These are phyloP conservation scores for Coronaproctus castanopsis DNA, from an alignment of 2,888 invertebrate genomes.

Conservation along the genomic window DNA sequence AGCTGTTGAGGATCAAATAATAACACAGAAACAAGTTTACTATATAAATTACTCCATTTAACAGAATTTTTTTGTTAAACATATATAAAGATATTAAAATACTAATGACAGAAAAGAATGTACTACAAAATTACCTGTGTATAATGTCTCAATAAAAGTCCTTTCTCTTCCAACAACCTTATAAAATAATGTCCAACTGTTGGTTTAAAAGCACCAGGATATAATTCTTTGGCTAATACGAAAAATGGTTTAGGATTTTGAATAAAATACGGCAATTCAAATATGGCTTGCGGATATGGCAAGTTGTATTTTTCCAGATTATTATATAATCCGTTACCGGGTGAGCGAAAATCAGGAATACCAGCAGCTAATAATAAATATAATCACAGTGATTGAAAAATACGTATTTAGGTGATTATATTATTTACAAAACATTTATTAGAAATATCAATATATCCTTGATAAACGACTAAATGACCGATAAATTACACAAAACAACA, in stretches of 20 bases:
- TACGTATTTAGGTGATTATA: too few relatives aligned
- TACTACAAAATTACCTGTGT: constrained; percentile 19
- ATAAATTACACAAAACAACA: too few relatives aligned
- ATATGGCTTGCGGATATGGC: constrained; percentile 78
- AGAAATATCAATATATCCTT: too few relatives aligned
- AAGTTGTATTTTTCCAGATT: constrained; percentile 79
- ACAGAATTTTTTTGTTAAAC: too few relatives aligned
- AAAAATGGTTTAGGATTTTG: constrained; percentile 85
- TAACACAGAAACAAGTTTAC: too few relatives aligned
- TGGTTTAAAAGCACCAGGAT: constrained; percentile 70
- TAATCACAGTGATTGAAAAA: too few relatives aligned
- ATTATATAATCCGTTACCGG: constrained; percentile 75
- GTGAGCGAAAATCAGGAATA: constrained; percentile 89
- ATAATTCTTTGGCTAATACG: constrained; percentile 67
- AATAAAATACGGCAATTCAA: constrained; percentile 70
- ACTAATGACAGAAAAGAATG: too few relatives aligned
- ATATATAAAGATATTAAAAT: too few relatives aligned
- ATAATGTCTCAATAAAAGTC: constrained; percentile 22
- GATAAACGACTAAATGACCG: too few relatives aligned
- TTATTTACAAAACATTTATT: too few relatives aligned
- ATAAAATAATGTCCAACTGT: constrained; percentile 83
- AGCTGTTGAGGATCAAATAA: too few relatives aligned
- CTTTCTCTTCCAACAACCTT: constrained; percentile 62
- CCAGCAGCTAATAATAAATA: constrained; percentile 56
- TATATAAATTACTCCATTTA: too few relatives aligned